Conservation (phyloP, 2,113 vertebrate genomes). For the Phalacrocorax carbo region DNA sequence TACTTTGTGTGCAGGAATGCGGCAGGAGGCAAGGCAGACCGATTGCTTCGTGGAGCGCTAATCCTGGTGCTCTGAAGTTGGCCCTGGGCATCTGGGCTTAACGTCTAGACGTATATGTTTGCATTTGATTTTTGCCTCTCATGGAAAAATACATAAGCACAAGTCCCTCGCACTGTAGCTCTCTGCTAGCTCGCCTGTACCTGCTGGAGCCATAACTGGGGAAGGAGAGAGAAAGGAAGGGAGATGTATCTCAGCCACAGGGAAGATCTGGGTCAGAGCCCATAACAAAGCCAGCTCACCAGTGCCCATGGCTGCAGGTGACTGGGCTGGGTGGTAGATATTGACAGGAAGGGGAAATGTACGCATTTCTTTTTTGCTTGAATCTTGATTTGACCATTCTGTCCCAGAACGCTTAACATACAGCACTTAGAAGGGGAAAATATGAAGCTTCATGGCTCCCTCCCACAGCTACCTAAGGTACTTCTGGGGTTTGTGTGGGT, state of each 20-base stretch:
- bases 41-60: rapidly evolving
- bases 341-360: rapidly evolving
- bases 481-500: neutral
- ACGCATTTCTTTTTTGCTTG: neutral
- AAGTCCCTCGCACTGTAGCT: neutral
- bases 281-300: neutral
- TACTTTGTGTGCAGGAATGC: neutral
- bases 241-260: neutral
- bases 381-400: neutral
- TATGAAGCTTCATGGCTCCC: neutral
- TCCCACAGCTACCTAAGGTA: neutral
- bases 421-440: neutral
- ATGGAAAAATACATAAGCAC: neutral
- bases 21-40: neutral
- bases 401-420: neutral
- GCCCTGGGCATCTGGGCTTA: neutral
- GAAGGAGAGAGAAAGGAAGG: neutral
- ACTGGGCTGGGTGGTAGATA: neutral
- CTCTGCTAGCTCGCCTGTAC: neutral
- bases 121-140: neutral
- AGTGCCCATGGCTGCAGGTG: neutral
- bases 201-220: neutral
- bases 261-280: neutral
- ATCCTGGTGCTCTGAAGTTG: neutral
- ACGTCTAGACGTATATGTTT: neutral